Evolutionary conservation across 2,113 vertebrate species (phyloP).

Genomic region (Podarcis muralis): DNA sequence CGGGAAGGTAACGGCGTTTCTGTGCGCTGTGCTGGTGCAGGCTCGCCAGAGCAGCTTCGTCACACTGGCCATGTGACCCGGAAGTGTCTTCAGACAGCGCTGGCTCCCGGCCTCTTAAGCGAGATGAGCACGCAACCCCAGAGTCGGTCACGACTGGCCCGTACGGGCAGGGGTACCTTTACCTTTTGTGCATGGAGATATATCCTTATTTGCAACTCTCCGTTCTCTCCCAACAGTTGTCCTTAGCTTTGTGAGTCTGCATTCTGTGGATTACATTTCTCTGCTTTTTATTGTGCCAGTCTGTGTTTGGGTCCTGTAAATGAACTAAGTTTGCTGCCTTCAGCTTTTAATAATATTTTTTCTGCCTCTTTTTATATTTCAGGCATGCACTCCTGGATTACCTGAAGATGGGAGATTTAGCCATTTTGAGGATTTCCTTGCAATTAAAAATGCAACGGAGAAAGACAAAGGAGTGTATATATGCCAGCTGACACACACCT

Average conservation of each 20-base stretch:
- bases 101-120: no score
- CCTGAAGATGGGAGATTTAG: conserved; percentile 51
- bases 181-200: background rate
- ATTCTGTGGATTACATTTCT: background rate
- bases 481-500: conserved; percentile 75
- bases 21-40: no score
- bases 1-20: no score
- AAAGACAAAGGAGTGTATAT: conserved; percentile 79
- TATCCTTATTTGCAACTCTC: background rate
- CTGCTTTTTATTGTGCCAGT: background rate
- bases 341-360: background rate
- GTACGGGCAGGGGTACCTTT: no score
- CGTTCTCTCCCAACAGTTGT: background rate
- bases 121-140: no score
- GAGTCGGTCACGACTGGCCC: no score
- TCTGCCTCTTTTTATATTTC: conserved; percentile 21
- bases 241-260: background rate
- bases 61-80: no score
- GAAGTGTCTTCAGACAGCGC: no score
- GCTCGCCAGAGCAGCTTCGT: no score
- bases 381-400: conserved; percentile 77
- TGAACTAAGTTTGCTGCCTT: background rate
- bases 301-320: background rate
- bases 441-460: conserved; percentile 40
- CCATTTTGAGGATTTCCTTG: conserved; percentile 40